phyloP scores from a whole-genome alignment of 2,888 invertebrate species.

The Synergus umbraculus region DNA sequence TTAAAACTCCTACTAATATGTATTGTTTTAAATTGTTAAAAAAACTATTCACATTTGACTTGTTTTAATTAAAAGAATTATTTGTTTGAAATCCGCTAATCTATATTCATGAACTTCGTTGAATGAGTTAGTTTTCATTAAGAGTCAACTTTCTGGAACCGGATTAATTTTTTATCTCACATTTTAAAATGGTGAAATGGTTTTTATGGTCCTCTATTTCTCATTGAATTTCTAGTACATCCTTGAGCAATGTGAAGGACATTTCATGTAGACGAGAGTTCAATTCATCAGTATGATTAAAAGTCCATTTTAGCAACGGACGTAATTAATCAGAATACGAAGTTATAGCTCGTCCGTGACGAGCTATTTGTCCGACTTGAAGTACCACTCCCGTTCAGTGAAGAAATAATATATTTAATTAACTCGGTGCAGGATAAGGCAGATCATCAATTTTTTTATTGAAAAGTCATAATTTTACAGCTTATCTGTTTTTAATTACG shows the following conservation, averaged over 20 bases:
- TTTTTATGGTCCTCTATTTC: background rate
- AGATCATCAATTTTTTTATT: background rate
- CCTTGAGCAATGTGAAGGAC: conserved; percentile 3
- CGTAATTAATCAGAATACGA: conserved; percentile 21
- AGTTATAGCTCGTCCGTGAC: background rate
- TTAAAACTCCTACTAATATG: too few relatives aligned
- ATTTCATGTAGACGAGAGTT: background rate
- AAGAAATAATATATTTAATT: background rate
- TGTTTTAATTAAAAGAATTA: background rate
- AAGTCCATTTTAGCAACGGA: conserved; percentile 10
- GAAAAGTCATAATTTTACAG: background rate
- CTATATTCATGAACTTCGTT: too few relatives aligned
- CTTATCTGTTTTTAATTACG: background rate
- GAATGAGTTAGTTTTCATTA: background rate
- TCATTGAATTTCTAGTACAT: background rate
- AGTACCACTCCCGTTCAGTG: background rate
- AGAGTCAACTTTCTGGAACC: background rate
- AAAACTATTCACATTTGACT: too few relatives aligned
- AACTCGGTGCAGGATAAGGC: background rate
- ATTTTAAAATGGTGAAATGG: background rate
- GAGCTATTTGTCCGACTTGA: conserved; percentile 15
- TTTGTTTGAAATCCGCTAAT: background rate
- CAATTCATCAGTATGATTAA: conserved; percentile 24
- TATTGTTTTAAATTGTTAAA: too few relatives aligned
- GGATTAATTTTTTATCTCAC: conserved; percentile 21